Evolutionary conservation across 2,888 invertebrate species (phyloP).

Genomic region (Notodonta ziczac): DNA sequence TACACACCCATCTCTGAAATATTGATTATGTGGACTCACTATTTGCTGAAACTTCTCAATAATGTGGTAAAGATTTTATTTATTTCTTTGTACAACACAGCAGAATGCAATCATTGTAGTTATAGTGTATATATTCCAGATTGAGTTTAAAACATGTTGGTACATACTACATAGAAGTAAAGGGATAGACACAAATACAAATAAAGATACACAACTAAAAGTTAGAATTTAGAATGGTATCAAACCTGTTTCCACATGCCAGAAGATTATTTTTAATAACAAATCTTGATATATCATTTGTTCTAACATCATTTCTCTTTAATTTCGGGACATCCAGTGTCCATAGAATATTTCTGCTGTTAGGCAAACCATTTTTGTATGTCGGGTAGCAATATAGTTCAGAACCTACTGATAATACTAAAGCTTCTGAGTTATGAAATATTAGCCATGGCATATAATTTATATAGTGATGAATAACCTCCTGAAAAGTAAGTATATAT

Average conservation of each 20-base stretch:
- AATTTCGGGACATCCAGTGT: slow-evolving; percentile 62
- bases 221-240: neutral
- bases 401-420: slow-evolving; percentile 64
- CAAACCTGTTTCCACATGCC: slow-evolving; percentile 76
- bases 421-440: slow-evolving; percentile 51
- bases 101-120: no score
- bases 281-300: slow-evolving; percentile 78
- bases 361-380: slow-evolving; percentile 52
- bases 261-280: slow-evolving; percentile 58
- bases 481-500: slow-evolving; percentile 47
- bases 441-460: slow-evolving; percentile 77
- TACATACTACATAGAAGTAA: no score
- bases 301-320: slow-evolving; percentile 63
- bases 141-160: no score
- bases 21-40: neutral
- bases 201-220: no score
- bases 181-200: no score
- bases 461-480: slow-evolving; percentile 54
- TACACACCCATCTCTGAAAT: slow-evolving; percentile 70
- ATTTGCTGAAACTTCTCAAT: no score
- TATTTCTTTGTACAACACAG: no score
- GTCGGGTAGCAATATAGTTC: slow-evolving; percentile 58
- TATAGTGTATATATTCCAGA: no score
- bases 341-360: slow-evolving; percentile 53
- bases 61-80: no score